Conservation (phyloP, 2,113 vertebrate species). For the Prinia subflava region DNA sequence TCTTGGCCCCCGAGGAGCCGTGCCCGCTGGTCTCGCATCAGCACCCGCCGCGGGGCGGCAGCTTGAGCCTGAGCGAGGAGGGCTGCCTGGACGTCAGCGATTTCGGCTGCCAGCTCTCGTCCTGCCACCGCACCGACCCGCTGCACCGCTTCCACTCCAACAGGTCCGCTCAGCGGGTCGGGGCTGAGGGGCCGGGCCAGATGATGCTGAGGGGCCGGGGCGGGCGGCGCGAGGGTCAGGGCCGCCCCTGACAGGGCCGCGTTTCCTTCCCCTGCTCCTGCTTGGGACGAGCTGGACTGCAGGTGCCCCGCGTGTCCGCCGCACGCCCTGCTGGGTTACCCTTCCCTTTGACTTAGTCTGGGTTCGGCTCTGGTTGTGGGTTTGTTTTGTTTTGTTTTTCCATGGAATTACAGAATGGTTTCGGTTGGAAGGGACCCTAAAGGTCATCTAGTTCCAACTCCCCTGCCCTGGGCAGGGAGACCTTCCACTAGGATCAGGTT, state of each 20-base stretch:
- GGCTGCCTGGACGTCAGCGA: slow-evolving; percentile 91
- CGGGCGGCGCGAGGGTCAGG: neutral
- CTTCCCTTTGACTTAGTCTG: rapidly evolving
- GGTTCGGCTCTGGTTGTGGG: no score
- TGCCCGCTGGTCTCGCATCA: slow-evolving; percentile 84
- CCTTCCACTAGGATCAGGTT: neutral
- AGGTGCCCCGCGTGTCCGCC: rapidly evolving
- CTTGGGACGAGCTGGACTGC: neutral
- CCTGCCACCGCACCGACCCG: slow-evolving; percentile 93
- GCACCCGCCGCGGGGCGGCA: slow-evolving; percentile 76
- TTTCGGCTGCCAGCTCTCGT: slow-evolving; percentile 92
- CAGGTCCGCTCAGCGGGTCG: slow-evolving; percentile 69
- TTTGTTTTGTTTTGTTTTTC: no score
- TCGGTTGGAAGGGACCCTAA: neutral
- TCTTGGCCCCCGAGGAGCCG: slow-evolving; percentile 91
- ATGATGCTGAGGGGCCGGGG: neutral
- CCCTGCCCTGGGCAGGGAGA: no score
- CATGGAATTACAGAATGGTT: neutral
- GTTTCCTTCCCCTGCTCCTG: neutral
- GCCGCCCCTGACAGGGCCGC: neutral
- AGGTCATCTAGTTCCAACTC: neutral
- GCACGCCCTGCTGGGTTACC: neutral
- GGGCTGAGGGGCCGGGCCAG: neutral
- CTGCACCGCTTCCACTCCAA: slow-evolving; percentile 91
- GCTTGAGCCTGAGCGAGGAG: slow-evolving; percentile 81